Percentiles rank a stretch among this genome's conserved stretches.
These are phyloP conservation scores for Gnatocerus cornutus DNA, from an alignment of 2,888 invertebrate genomes.

Conservation along the genomic window DNA sequence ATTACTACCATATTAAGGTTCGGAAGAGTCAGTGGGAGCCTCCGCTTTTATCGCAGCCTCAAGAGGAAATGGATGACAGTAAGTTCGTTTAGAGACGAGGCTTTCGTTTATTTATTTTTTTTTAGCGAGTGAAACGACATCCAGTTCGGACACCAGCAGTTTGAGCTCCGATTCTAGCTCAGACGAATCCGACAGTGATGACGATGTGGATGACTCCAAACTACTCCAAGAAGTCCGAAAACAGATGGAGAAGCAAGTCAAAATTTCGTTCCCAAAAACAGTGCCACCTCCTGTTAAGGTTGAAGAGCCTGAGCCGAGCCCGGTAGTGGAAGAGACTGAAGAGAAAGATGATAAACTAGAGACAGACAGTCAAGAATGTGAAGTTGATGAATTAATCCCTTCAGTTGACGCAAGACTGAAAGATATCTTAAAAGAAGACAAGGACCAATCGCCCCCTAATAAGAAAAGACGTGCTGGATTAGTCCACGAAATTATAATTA, in stretches of 20 bases:
- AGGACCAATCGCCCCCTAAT: slow-evolving; percentile 56
- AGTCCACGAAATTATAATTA: slow-evolving; percentile 78
- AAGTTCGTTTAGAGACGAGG: too few species aligned
- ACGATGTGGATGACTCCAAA: slow-evolving; percentile 67
- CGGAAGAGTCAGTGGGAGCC: slow-evolving; percentile 88
- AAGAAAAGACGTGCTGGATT: slow-evolving; percentile 74
- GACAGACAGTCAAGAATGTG: slow-evolving; percentile 59
- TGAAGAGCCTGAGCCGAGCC: slow-evolving; percentile 59
- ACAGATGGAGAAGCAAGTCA: slow-evolving; percentile 61
- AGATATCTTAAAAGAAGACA: slow-evolving; percentile 61
- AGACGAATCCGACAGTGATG: slow-evolving; percentile 72
- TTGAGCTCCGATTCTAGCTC: slow-evolving; percentile 71
- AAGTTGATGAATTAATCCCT: slow-evolving; percentile 52
- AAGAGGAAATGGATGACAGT: slow-evolving; percentile 59
- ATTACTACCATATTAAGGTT: slow-evolving; percentile 91
- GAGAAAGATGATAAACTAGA: slow-evolving; percentile 60
- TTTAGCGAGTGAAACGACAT: slow-evolving; percentile 66
- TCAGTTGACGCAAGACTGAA: slow-evolving; percentile 27
- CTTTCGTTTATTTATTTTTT: slow-evolving; percentile 40
- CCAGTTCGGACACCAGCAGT: slow-evolving; percentile 68
- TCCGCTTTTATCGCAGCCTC: slow-evolving; percentile 67
- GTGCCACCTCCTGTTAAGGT: slow-evolving; percentile 55
- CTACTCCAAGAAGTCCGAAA: slow-evolving; percentile 67
- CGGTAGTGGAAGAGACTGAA: slow-evolving; percentile 56
- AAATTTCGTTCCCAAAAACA: slow-evolving; percentile 48